Percentiles rank a stretch among this genome's conserved stretches.
phyloP scores from a whole-genome alignment of 1,140 invertebrate genomes.

The Thaumetopoea pityocampa region DNA sequence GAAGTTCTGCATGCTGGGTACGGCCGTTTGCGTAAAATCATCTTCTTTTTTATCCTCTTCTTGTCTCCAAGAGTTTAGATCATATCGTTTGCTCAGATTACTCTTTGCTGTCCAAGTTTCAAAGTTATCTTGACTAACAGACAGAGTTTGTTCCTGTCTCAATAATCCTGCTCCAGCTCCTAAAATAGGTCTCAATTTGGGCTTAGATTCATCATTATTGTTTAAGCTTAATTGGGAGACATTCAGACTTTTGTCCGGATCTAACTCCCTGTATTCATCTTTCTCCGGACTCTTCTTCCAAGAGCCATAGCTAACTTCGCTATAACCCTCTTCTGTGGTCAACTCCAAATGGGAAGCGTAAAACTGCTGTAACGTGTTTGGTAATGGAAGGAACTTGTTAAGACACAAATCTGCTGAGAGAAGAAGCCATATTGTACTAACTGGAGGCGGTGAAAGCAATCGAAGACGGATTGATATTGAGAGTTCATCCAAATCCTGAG shows the following conservation, averaged over 20 bases:
- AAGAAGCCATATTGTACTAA: conserved; percentile 60
- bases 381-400: conserved; percentile 65
- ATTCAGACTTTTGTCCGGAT: conserved; percentile 40
- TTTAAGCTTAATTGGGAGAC: conserved; percentile 48
- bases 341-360: conserved; percentile 61
- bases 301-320: conserved; percentile 61
- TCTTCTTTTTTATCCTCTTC: conserved; percentile 47
- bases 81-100: conserved; percentile 52
- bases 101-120: conserved; percentile 52
- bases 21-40: conserved; percentile 47
- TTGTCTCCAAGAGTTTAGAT: conserved; percentile 62
- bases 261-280: conserved; percentile 28
- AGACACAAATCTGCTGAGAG: conserved; percentile 59
- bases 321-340: conserved; percentile 52
- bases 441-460: conserved; percentile 48
- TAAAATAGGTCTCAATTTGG: conserved; percentile 62
- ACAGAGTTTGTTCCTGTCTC: conserved; percentile 46
- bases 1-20: conserved; percentile 40
- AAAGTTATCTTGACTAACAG: conserved; percentile 40
- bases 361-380: conserved; percentile 62
- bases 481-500: conserved; percentile 56
- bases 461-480: conserved; percentile 59
- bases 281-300: conserved; percentile 58
- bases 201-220: conserved; percentile 53
- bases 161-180: conserved; percentile 55